Evolutionary conservation across 1,140 invertebrate species (phyloP).

Genomic region (Diuraphis noxia): DNA sequence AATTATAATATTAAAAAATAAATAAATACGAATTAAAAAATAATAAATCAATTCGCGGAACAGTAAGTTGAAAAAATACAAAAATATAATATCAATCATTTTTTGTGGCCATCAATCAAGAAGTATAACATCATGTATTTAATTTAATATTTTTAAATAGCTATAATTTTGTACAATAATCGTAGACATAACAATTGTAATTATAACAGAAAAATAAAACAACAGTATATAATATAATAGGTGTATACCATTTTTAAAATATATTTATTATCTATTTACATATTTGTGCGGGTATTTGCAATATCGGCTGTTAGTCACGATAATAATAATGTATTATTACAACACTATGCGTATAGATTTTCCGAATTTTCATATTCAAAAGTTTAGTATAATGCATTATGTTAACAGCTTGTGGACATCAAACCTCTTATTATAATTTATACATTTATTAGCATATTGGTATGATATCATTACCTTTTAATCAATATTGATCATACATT

Average conservation of each 20-base stretch:
- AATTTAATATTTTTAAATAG: not conserved
- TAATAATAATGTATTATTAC: not conserved
- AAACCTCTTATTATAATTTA: not conserved
- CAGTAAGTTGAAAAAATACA: not conserved
- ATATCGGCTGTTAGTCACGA: not conserved
- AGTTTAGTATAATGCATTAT: constrained; percentile 1
- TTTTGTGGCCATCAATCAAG: not conserved
- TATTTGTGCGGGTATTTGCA: not conserved
- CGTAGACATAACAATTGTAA: no score
- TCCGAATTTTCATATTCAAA: not conserved
- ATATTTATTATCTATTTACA: no score
- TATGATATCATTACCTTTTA: not conserved
- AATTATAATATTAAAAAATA: not conserved
- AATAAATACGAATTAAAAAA: no score
- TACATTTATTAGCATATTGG: not conserved
- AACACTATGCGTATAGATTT: not conserved
- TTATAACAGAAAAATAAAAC: not conserved
- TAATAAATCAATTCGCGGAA: not conserved
- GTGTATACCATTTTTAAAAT: no score
- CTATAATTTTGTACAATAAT: not conserved
- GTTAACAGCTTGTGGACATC: not conserved
- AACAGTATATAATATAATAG: no score
- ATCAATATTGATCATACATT: not conserved
- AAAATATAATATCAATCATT: not conserved
- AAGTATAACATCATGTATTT: not conserved